A percentile compares a stretch with the other conserved stretches of the same genome.
Evolutionary conservation across 2,113 vertebrate species (phyloP).

Genomic region (Rhabdomys dilectus): DNA sequence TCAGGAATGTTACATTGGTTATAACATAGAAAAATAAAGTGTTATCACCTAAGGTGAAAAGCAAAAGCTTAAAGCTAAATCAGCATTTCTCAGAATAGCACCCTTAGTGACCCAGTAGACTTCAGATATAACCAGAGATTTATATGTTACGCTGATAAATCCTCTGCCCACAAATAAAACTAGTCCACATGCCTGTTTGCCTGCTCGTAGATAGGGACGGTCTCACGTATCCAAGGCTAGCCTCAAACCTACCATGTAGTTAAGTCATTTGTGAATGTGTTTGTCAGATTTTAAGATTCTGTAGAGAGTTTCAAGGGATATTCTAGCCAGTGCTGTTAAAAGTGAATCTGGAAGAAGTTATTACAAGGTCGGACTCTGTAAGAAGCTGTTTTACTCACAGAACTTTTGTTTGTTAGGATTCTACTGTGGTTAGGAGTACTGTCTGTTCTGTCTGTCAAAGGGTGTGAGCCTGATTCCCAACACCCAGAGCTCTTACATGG

Average conservation of each 20-base stretch:
- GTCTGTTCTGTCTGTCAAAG: neutral
- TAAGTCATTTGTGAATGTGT: neutral
- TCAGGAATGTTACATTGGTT: conserved; percentile 11
- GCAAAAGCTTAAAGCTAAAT: conserved; percentile 41
- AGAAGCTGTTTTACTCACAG: neutral
- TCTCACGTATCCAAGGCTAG: neutral
- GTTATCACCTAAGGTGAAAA: conserved; percentile 5
- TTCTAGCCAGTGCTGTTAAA: neutral
- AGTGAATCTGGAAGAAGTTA: neutral
- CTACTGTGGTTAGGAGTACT: neutral
- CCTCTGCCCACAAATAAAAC: neutral
- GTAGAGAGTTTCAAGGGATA: conserved; percentile 11
- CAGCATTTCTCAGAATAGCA: conserved; percentile 58
- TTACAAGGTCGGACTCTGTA: neutral
- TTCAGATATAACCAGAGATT: conserved; percentile 43
- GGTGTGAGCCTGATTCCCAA: neutral
- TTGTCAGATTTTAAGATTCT: conserved; percentile 33
- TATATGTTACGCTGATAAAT: neutral
- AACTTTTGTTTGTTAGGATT: conserved; percentile 26
- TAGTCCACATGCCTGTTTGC: neutral
- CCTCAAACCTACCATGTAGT: neutral
- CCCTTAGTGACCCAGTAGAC: neutral
- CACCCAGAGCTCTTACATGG: neutral
- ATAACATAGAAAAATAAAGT: neutral
- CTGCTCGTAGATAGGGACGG: neutral